Conservation (phyloP, 2,113 vertebrate species). For the Erpornis zantholeuca region DNA sequence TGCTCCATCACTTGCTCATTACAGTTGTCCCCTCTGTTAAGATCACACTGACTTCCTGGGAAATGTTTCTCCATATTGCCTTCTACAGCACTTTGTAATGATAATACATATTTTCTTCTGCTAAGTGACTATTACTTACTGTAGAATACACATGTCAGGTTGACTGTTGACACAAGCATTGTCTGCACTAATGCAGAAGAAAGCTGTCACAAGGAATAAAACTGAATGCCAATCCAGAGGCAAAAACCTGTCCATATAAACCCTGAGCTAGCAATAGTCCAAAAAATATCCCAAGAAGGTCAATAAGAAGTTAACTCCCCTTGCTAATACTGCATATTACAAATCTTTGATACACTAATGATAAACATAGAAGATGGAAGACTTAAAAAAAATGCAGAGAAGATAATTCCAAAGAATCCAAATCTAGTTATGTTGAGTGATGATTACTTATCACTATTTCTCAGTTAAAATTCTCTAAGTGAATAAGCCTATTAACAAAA, state of each 20-base stretch:
- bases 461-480: background rate
- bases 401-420: background rate
- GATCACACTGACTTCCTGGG: background rate
- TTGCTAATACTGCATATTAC: background rate
- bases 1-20: slow-evolving; percentile 45
- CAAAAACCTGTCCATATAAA: slow-evolving; percentile 8
- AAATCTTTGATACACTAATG: background rate
- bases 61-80: slow-evolving; percentile 32
- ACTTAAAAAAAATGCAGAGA: background rate
- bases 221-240: slow-evolving; percentile 35
- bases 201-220: slow-evolving; percentile 68
- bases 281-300: slow-evolving; percentile 31
- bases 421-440: background rate
- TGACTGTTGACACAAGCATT: slow-evolving; percentile 46
- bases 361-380: background rate
- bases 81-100: slow-evolving; percentile 2
- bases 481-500: background rate
- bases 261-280: slow-evolving; percentile 1
- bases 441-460: background rate
- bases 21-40: slow-evolving; percentile 2
- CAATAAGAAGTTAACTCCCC: slow-evolving; percentile 3
- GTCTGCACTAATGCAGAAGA: slow-evolving; percentile 58
- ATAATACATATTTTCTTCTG: slow-evolving; percentile 27
- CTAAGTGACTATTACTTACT: slow-evolving; percentile 64
- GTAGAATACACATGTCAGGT: slow-evolving; percentile 67